phyloP scores from a whole-genome alignment of 2,888 invertebrate genomes.

The Caenorhabditis doughertyi region DNA sequence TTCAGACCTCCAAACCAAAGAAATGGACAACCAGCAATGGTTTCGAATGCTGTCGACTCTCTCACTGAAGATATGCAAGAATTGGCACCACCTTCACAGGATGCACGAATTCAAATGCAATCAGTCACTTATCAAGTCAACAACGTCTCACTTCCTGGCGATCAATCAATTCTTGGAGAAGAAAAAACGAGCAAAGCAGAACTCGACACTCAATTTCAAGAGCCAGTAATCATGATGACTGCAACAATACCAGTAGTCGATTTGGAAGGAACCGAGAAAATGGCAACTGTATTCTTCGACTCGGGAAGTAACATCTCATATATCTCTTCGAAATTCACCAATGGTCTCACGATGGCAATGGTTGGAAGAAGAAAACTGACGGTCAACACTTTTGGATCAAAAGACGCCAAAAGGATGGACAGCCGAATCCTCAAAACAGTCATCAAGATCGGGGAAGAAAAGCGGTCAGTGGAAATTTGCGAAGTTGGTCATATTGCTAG shows the following conservation, averaged over 20 bases:
- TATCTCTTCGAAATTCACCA: neutral
- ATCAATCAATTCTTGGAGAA: too few relatives aligned
- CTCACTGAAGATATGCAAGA: too few relatives aligned
- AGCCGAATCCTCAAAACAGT: neutral
- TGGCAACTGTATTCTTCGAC: constrained; percentile 15
- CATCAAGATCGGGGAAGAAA: neutral
- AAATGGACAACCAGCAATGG: too few relatives aligned
- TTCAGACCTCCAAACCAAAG: too few relatives aligned
- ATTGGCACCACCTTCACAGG: too few relatives aligned
- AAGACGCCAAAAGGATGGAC: neutral
- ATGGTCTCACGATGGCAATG: neutral
- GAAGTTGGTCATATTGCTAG: neutral
- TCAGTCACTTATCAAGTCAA: too few relatives aligned
- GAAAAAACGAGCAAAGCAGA: too few relatives aligned
- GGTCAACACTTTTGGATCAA: neutral
- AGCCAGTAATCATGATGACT: constrained; percentile 6
- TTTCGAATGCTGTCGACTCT: too few relatives aligned
- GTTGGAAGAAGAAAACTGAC: neutral
- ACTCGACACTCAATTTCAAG: too few relatives aligned
- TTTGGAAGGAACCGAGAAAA: neutral
- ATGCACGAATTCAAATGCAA: too few relatives aligned
- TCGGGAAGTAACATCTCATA: neutral
- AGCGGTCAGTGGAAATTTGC: neutral
- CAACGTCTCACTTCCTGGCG: too few relatives aligned
- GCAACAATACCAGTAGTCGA: neutral